Evolutionary conservation across 2,797 vertebrate species (phyloP).

Genomic region (Menidia menidia): DNA sequence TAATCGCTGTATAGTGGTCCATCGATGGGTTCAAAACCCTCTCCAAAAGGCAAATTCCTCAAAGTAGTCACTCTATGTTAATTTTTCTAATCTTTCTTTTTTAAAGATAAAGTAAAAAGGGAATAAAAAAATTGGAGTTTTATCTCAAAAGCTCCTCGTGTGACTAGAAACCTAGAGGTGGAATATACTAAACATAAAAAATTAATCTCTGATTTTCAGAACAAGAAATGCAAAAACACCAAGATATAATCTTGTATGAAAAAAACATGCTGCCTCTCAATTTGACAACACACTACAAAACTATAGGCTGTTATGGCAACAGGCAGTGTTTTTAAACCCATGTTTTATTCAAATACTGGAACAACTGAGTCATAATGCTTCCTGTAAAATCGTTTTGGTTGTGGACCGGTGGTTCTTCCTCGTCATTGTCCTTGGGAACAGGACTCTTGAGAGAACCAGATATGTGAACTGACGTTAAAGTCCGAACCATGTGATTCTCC

Average conservation of each 20-base stretch:
- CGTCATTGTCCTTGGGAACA: background rate
- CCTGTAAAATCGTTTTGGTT: constrained; percentile 10
- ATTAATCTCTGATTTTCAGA: too few relatives aligned
- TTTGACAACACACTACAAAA: constrained; percentile 6
- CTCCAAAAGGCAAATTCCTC: too few relatives aligned
- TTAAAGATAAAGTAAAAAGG: too few relatives aligned
- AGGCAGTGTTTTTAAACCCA: background rate
- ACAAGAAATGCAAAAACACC: too few relatives aligned
- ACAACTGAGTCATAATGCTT: background rate
- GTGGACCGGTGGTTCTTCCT: background rate
- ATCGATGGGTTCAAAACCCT: too few relatives aligned
- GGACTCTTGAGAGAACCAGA: background rate
- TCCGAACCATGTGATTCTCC: background rate
- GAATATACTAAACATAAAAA: too few relatives aligned
- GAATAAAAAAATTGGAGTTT: too few relatives aligned
- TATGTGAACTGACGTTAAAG: background rate
- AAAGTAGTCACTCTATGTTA: too few relatives aligned
- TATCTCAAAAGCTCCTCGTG: too few relatives aligned
- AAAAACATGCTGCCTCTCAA: background rate
- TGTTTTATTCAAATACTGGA: background rate
- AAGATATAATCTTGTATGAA: too few relatives aligned
- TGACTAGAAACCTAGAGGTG: too few relatives aligned
- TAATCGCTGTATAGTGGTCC: background rate
- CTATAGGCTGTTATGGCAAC: background rate
- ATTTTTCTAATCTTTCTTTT: too few relatives aligned